Evolutionary conservation across 2,888 invertebrate species (phyloP).

Genomic region (Beris chalybata): DNA sequence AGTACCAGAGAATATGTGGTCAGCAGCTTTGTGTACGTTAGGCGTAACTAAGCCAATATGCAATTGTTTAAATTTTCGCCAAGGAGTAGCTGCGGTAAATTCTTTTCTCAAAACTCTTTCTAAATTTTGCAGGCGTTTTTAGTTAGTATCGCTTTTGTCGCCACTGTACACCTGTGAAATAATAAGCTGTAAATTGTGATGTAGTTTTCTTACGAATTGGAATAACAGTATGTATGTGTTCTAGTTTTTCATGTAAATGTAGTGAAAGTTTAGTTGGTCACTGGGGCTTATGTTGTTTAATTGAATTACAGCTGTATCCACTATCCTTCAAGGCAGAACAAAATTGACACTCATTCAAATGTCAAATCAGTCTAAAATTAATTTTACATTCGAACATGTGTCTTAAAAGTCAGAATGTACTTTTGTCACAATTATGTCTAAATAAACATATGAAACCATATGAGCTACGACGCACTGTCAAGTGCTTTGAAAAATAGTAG

Average conservation of each 20-base stretch:
- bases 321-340: too few species aligned
- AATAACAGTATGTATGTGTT: background rate
- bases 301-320: too few species aligned
- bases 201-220: too few species aligned
- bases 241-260: slow-evolving; percentile 1
- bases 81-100: slow-evolving; percentile 44
- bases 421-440: too few species aligned
- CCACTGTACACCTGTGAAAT: background rate
- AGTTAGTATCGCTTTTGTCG: slow-evolving; percentile 1
- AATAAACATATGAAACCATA: too few species aligned
- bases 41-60: slow-evolving; percentile 58
- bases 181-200: too few species aligned
- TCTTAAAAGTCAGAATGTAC: too few species aligned
- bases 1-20: slow-evolving; percentile 50
- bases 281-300: slow-evolving; percentile 46
- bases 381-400: too few species aligned
- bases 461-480: too few species aligned
- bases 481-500: too few species aligned
- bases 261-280: slow-evolving; percentile 51
- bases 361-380: too few species aligned
- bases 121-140: background rate
- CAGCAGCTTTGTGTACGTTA: slow-evolving; percentile 57
- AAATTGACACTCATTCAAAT: too few species aligned
- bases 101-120: background rate
- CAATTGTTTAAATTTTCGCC: slow-evolving; percentile 57